Conservation (phyloP, 37 sponge, comb jelly and placozoan genomes). For the Petrosia ficiformis region DNA sequence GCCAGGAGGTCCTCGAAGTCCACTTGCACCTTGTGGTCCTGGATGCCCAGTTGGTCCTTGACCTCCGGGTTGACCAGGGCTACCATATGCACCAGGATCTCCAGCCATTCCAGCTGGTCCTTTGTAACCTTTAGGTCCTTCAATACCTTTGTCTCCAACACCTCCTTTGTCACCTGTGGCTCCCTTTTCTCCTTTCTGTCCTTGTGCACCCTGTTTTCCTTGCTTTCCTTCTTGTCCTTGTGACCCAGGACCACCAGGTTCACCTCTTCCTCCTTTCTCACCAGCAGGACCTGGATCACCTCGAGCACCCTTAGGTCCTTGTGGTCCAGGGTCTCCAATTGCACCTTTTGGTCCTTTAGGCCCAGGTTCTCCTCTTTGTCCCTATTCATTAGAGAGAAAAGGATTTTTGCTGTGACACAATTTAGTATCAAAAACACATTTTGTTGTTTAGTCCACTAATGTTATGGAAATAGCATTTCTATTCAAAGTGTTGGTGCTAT, state of each 20-base stretch:
- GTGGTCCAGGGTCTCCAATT: conserved; percentile 23
- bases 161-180: conserved; percentile 24
- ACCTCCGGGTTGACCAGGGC: conserved; percentile 36
- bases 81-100: conserved; percentile 68
- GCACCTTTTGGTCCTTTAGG: conserved; percentile 51
- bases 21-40: conserved; percentile 37
- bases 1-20: conserved; percentile 40
- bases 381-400: no score
- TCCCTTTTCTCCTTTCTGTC: conserved; percentile 42
- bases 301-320: conserved; percentile 39
- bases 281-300: conserved; percentile 34
- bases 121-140: conserved; percentile 26
- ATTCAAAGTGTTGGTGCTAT: no score
- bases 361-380: conserved; percentile 38
- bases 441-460: neutral
- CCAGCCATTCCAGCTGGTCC: conserved; percentile 74
- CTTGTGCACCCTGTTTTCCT: conserved; percentile 37
- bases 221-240: conserved; percentile 30
- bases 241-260: neutral
- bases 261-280: conserved; percentile 14
- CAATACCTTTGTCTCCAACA: conserved; percentile 58
- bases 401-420: neutral
- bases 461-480: neutral
- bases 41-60: conserved; percentile 43
- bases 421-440: neutral